Conservation (phyloP, 2,113 vertebrate genomes). For the Heloderma charlesbogerti region DNA sequence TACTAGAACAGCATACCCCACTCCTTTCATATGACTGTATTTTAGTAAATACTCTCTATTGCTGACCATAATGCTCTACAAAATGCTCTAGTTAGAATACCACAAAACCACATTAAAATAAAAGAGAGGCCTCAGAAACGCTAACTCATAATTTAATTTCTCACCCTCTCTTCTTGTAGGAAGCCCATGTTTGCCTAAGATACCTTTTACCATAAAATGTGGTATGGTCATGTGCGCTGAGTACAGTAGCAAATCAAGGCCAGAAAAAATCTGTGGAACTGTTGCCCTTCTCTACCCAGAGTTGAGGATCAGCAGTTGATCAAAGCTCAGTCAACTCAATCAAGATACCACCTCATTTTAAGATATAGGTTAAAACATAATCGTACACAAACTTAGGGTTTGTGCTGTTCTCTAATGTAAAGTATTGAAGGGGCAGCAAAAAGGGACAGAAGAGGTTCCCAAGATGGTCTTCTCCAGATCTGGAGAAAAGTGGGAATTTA, state of each 20-base stretch:
- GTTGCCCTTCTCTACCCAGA: neutral
- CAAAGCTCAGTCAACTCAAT: neutral
- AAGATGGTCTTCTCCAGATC: no score
- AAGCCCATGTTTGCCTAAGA: neutral
- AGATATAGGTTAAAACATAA: neutral
- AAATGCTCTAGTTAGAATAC: neutral
- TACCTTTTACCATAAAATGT: neutral
- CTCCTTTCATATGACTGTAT: neutral
- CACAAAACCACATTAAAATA: constrained; percentile 4
- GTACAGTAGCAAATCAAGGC: neutral
- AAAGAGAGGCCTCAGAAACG: neutral
- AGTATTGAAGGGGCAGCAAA: neutral
- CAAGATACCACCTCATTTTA: no score
- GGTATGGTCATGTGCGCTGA: neutral
- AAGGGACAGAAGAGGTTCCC: neutral
- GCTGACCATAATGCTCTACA: neutral
- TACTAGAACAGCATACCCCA: neutral
- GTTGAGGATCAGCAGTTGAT: neutral
- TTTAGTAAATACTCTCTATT: neutral
- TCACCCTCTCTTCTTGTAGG: neutral
- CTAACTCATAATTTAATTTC: neutral
- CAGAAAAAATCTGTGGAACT: neutral
- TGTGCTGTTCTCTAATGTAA: neutral
- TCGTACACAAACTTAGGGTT: no score
- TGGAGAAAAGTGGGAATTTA: neutral